phyloP scores from a whole-genome alignment of 2,113 vertebrate genomes.

The Turdus rufiventris region DNA sequence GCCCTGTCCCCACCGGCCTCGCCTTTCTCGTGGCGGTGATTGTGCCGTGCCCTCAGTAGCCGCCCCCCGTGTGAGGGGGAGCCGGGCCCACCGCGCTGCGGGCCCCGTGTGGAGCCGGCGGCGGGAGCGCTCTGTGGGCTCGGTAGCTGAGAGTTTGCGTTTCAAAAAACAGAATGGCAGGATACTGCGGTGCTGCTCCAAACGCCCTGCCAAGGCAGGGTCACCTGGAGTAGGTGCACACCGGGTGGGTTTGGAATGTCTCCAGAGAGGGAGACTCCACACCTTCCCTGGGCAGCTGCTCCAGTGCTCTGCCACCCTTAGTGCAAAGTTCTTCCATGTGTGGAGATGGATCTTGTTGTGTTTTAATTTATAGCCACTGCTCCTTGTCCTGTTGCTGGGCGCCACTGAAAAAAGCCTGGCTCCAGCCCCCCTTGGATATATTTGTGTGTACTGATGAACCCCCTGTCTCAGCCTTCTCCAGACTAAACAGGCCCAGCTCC shows the following conservation, averaged over 20 bases:
- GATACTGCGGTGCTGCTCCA: too few species aligned
- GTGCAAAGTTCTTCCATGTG: too few species aligned
- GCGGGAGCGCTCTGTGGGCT: background rate
- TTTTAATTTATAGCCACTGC: background rate
- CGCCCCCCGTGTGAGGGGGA: accelerated
- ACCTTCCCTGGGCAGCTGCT: background rate
- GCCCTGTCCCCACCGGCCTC: too few species aligned
- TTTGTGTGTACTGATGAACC: background rate
- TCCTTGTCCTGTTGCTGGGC: background rate
- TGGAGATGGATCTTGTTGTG: background rate
- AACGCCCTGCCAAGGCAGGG: accelerated
- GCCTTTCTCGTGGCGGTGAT: accelerated
- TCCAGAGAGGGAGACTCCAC: accelerated
- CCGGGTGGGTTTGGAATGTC: background rate
- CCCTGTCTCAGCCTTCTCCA: background rate
- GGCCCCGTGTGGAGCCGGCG: background rate
- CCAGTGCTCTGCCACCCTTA: background rate
- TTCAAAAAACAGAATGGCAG: background rate
- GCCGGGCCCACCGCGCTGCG: accelerated
- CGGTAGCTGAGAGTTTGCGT: too few species aligned
- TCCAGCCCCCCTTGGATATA: background rate
- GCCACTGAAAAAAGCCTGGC: too few species aligned
- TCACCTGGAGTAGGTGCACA: background rate
- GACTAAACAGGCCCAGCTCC: background rate
- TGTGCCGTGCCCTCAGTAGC: accelerated